Evolutionary conservation across 2,113 vertebrate genomes (phyloP), one percentile per base, ranked within the genome.

Genomic region (Nerophis ophidion): DNA sequence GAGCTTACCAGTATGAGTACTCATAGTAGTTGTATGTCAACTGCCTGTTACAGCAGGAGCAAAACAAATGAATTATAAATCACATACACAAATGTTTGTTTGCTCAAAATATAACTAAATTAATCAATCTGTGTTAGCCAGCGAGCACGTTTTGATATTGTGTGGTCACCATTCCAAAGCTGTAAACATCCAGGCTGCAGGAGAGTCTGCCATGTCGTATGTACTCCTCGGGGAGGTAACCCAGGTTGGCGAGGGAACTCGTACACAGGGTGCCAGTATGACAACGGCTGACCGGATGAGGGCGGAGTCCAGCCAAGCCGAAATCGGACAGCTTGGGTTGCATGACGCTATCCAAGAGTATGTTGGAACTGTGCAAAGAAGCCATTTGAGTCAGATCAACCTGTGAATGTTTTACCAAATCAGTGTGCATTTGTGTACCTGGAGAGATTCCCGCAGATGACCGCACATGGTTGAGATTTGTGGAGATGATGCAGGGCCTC

Each of bases 131-230:
- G 36, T 38, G 36, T 7, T 6, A 42, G 40, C 8, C 40, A 10
- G 40, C 40, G 8, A 42, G 10, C 40, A 44, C 12, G 40, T 44
- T 44, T 44, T 12, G 40, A 44, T 44, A 11, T 44, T 44, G 40
- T 51, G 6, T 9, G 6, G 7, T 59, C 68, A 90, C 87, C 68
- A 88, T 88, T 60, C 88, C 83, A 57, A 92, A 85, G 76, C 91
- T 91, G 79, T 90, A 93, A 42, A 90, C 66, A 0, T 93, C 92
- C 40, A 90, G 82, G 70, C 86, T 88, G 48, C 76, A 16, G n/a
- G 82, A 91, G n/a, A 79, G 70, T 68, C 84, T 93, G 10, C 79
- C 75, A 44, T 80, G 82, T 14, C 91, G 83, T 64, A 91, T 71
- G 67, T 88, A 91, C 26, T 92, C 87, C 47, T 89, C 83, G 1